These are phyloP conservation scores for Kryptopterus vitreolus DNA, from an alignment of 2,797 vertebrate genomes.

Conservation along the genomic window DNA sequence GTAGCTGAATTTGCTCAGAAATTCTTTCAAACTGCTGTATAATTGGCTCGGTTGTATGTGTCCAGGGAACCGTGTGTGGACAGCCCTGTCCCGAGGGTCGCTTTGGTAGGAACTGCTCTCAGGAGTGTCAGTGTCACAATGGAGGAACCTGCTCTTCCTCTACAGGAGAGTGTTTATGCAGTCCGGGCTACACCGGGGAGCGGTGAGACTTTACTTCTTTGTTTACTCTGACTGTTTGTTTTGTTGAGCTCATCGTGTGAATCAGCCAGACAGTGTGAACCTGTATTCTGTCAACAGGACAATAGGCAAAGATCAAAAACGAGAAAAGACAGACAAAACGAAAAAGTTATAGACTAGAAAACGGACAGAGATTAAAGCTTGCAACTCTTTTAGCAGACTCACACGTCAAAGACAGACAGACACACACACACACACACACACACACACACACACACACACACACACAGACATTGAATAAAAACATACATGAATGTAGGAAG, in stretches of 20 bases:
- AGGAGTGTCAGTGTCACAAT: conserved; percentile 97
- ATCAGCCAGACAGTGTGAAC: not conserved
- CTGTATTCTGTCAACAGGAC: not conserved
- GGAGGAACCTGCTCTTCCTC: conserved; percentile 81
- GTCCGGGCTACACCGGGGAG: conserved; percentile 88
- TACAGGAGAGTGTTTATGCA: conserved; percentile 86
- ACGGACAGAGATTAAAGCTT: not conserved
- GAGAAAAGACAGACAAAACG: not conserved
- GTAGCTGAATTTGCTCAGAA: not conserved
- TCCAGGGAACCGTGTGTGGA: conserved; percentile 91
- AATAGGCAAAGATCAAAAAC: not conserved
- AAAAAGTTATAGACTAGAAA: not conserved
- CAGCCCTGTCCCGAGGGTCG: conserved; percentile 92
- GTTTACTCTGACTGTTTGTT: not conserved
- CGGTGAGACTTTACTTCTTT: conserved; percentile 72
- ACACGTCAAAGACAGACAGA: no score
- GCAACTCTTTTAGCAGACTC: not conserved
- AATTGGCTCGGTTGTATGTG: conserved; percentile 55
- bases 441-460: no score
- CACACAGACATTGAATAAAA: no score
- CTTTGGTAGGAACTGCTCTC: conserved; percentile 89
- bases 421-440: no score
- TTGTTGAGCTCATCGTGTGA: not conserved
- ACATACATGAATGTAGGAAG: no score
- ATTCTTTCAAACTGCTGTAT: not conserved